Base-by-base conservation (phyloP, 2,797 vertebrate species). In the Pagetopsis macropterus region DNA sequence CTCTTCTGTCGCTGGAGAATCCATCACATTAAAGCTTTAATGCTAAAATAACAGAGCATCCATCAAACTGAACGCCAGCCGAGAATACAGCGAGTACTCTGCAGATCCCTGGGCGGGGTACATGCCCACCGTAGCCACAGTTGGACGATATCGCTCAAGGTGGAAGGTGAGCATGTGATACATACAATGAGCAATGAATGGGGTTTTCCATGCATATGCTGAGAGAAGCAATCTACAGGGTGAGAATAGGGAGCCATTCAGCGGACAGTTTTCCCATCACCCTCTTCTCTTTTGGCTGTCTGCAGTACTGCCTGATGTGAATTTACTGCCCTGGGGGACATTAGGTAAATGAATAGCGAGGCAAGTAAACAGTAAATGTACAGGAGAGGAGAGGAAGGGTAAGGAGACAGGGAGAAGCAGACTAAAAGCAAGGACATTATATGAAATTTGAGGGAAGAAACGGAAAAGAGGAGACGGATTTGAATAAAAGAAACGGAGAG, bases 11-110 rank as follows among this genome's bases (percentile, higher is more conserved):
- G 41, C 87, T 69, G 78, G 78, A 83, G 86, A 90, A 91, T 92
- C 83, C 88, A 87, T 91, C 88, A 89, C 86, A 92, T 91, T 91
- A 91, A 89, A 89, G 85, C 91, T 91, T 93, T 93, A 90, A 93
- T 91, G 90, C 84, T 88, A 69, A 71, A 88, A 91, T 92, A 91
- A 92, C 90, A 89, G 84, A 79, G 85, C 85, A 91, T 93, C 87
- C 84, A 90, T 93, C 91, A 91, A n/a, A 23, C 48, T 82, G 75
- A 85, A 73, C 51, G 76, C 77, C 48, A 55, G 73, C 70, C 76
- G 72, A 67, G 76, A 89, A 82, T 56, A 84, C 76, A 76, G 80
- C 14, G 44, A 84, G 79, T 27, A 27, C 77, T 85, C 78, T 61
- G 60, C 64, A 33, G 19, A 21, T 73, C 78, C 75, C 49, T 40